Percentiles rank a stretch among this genome's conserved stretches.
Evolutionary conservation across 92 coral and sea anemone species (phyloP).

Genomic region (Palythoa grandiflora): DNA sequence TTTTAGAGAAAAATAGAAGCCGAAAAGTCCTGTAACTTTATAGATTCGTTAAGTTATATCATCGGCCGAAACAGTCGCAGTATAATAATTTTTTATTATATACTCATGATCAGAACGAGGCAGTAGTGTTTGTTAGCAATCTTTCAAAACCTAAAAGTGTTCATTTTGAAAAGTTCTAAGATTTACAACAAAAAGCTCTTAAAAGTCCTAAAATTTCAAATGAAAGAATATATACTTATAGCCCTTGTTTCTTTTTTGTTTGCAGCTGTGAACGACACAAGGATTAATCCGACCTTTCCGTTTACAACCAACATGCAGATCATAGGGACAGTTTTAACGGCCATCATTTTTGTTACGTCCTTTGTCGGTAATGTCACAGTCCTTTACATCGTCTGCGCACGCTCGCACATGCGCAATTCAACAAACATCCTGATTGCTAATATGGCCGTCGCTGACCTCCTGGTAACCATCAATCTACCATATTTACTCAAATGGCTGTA

Average conservation of each 20-base stretch:
- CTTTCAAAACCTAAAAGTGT: too few species aligned
- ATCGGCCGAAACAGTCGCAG: too few species aligned
- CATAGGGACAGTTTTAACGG: conserved; percentile 58
- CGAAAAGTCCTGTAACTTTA: too few species aligned
- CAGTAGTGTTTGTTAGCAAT: too few species aligned
- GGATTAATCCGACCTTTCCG: neutral
- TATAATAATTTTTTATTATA: too few species aligned
- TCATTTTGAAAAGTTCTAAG: too few species aligned
- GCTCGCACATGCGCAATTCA: conserved; percentile 79
- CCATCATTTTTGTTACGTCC: conserved; percentile 62
- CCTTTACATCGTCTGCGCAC: conserved; percentile 76
- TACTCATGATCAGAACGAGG: too few species aligned
- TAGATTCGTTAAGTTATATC: too few species aligned
- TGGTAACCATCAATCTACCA: conserved; percentile 72
- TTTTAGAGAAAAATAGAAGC: too few species aligned
- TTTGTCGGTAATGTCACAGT: conserved; percentile 73
- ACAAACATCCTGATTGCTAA: conserved; percentile 84
- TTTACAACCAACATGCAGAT: conserved; percentile 48
- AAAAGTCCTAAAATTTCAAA: too few species aligned
- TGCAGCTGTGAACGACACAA: conserved; percentile 15
- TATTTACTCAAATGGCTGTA: conserved; percentile 73
- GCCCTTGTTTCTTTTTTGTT: neutral
- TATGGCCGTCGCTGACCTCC: conserved; percentile 82
- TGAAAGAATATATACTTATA: too few species aligned
- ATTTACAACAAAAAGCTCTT: too few species aligned